Conservation (phyloP, 2,888 invertebrate genomes). For the Branchipolynoe longqiensis region DNA sequence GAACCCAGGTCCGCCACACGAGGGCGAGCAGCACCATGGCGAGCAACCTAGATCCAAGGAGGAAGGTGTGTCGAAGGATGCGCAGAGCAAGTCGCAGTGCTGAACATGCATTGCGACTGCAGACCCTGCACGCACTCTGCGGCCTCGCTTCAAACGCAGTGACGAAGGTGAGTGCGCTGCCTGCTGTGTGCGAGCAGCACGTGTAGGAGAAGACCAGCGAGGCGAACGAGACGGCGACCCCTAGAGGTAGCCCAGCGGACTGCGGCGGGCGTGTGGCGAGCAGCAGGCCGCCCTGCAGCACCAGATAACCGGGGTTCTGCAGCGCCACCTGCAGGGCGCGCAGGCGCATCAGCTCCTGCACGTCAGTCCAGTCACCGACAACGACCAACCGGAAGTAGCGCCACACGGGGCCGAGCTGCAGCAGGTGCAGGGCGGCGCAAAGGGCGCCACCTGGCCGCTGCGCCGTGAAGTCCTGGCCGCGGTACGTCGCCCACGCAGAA, state of each 20-base stretch:
- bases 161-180: constrained; percentile 15
- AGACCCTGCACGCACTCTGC: background rate
- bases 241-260: background rate
- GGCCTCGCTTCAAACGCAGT: background rate
- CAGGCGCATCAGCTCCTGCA: constrained; percentile 70
- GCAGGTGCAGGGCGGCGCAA: constrained; percentile 70
- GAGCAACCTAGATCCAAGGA: constrained; percentile 24
- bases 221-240: constrained; percentile 4
- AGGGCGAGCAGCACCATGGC: constrained; percentile 10
- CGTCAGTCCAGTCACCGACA: constrained; percentile 69
- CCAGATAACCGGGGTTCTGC: constrained; percentile 70
- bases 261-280: background rate
- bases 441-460: constrained; percentile 66
- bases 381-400: constrained; percentile 70
- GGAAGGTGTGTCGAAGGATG: constrained; percentile 7
- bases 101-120: background rate
- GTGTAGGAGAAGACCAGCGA: background rate
- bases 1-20: constrained; percentile 64
- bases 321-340: constrained; percentile 71
- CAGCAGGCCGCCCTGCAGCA: constrained; percentile 64
- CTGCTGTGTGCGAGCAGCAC: constrained; percentile 19
- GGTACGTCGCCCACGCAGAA: constrained; percentile 70
- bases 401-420: constrained; percentile 73
- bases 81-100: background rate
- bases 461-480: constrained; percentile 68